Conservation (phyloP, 64 coral and sea anemone species). For the Catalaphyllia jardinei region DNA sequence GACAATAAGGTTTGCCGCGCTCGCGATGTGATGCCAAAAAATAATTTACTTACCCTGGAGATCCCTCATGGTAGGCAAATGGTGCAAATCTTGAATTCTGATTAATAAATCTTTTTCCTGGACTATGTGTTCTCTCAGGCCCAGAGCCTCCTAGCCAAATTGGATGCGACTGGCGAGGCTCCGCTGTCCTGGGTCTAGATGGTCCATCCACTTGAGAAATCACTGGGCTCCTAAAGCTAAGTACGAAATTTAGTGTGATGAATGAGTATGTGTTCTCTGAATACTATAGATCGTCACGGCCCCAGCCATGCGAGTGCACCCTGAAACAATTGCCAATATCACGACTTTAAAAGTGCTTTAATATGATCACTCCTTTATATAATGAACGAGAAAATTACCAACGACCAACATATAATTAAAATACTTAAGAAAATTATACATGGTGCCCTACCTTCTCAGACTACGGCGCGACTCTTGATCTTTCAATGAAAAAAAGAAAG, state of each 20-base stretch:
- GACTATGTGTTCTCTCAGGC: conserved; percentile 28
- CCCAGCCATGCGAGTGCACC: no score
- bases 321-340: no score
- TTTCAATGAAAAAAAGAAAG: background rate
- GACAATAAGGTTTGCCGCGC: no score
- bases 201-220: conserved; percentile 17
- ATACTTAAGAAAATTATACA: no score
- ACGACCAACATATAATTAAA: no score
- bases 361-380: no score
- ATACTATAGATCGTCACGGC: no score
- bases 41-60: conserved; percentile 18
- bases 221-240: conserved; percentile 21
- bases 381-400: no score
- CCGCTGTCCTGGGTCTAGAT: conserved; percentile 45
- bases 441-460: conserved; percentile 14
- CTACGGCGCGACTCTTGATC: conserved; percentile 41
- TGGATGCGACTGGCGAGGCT: conserved; percentile 19
- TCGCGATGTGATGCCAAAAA: background rate
- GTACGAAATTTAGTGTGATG: background rate
- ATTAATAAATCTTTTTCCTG: conserved; percentile 36
- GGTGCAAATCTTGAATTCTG: conserved; percentile 6
- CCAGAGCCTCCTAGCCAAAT: conserved; percentile 64
- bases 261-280: background rate
- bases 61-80: conserved; percentile 50
- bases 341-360: no score